Evolutionary conservation across 2,888 invertebrate species (phyloP).

Genomic region (Hanleya hanleyi): DNA sequence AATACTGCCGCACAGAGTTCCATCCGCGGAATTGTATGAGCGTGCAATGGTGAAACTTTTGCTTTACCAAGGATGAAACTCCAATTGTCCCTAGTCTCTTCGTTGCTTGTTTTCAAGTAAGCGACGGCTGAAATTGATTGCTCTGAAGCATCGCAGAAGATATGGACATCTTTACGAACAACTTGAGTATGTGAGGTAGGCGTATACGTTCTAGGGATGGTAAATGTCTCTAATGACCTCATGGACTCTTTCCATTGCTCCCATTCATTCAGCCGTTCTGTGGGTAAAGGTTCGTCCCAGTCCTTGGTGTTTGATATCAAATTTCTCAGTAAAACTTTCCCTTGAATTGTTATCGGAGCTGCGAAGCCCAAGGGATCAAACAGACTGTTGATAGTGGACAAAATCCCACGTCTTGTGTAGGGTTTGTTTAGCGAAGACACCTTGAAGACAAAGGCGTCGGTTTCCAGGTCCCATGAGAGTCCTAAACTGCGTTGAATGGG

Average conservation of each 20-base stretch:
- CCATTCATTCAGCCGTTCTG: slow-evolving; percentile 24
- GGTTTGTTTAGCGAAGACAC: slow-evolving; percentile 26
- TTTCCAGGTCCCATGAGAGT: slow-evolving; percentile 33
- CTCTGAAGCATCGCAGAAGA: slow-evolving; percentile 23
- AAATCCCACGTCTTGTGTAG: slow-evolving; percentile 33
- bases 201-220: not conserved
- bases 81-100: not conserved
- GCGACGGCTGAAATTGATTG: slow-evolving; percentile 13
- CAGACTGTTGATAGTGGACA: slow-evolving; percentile 37
- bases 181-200: not conserved
- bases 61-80: slow-evolving; percentile 25
- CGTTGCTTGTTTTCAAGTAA: slow-evolving; percentile 2
- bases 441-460: slow-evolving; percentile 32
- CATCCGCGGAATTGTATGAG: slow-evolving; percentile 25
- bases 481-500: slow-evolving; percentile 9
- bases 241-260: slow-evolving; percentile 36
- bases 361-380: slow-evolving; percentile 44
- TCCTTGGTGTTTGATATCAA: slow-evolving; percentile 25
- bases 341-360: slow-evolving; percentile 37
- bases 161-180: not conserved
- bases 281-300: slow-evolving; percentile 45
- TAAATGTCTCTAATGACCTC: not conserved
- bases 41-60: slow-evolving; percentile 28
- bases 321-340: slow-evolving; percentile 40
- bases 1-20: slow-evolving; percentile 26